Evolutionary conservation across 2,797 vertebrate species (phyloP).

Genomic region (Urosaurus nigricauda): DNA sequence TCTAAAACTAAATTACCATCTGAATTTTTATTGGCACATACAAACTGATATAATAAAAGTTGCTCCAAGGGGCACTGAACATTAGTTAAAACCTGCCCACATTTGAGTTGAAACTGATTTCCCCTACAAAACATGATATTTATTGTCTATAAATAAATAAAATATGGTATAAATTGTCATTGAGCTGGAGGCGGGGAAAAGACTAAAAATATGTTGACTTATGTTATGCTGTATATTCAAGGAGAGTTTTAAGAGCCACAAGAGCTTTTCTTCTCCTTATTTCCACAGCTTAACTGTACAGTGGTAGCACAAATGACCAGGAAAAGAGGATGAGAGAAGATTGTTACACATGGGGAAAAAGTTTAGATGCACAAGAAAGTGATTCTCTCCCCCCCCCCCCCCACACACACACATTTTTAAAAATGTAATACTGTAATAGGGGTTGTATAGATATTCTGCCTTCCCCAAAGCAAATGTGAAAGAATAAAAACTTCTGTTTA

Average conservation of each 20-base stretch:
- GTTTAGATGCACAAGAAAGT: neutral
- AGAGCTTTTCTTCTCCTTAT: neutral
- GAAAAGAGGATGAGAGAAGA: neutral
- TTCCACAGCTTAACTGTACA: neutral
- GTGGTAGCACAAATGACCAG: neutral
- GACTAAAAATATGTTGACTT: neutral
- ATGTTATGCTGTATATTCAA: neutral
- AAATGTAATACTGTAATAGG: too few relatives aligned
- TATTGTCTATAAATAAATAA: neutral
- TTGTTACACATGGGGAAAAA: neutral
- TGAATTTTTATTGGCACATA: neutral
- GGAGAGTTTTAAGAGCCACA: neutral
- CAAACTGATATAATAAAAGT: neutral
- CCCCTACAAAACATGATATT: neutral
- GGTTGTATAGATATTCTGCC: too few relatives aligned
- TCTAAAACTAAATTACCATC: conserved; percentile 8
- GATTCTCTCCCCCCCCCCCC: neutral
- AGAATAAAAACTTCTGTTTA: too few relatives aligned
- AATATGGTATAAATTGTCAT: neutral
- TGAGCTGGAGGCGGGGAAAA: neutral
- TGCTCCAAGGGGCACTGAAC: neutral
- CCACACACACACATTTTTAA: too few relatives aligned
- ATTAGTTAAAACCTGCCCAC: neutral
- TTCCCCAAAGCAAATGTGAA: too few relatives aligned
- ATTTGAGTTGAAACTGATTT: neutral